Conservation (phyloP, 35 echinoderm and acorn worm species). For the Holothuria glaberrima region DNA sequence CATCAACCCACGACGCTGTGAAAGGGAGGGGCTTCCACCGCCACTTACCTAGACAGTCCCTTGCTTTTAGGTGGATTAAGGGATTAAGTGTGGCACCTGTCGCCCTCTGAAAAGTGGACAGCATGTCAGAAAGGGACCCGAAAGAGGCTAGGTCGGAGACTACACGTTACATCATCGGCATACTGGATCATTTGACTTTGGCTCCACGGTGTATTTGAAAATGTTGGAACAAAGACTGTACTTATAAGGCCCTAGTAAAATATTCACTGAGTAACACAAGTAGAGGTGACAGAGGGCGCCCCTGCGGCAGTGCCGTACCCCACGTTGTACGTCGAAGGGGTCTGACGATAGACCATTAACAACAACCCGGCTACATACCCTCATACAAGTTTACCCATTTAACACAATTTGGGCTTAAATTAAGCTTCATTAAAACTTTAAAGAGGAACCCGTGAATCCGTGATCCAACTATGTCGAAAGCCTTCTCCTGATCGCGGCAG, state of each 20-base stretch:
- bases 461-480: no score
- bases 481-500: no score
- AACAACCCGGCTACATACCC: neutral
- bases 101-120: constrained; percentile 3
- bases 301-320: neutral
- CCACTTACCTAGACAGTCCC: constrained; percentile 20
- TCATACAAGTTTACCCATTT: neutral
- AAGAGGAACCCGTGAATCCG: no score
- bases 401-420: no score
- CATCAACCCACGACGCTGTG: neutral
- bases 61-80: no score
- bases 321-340: neutral
- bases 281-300: neutral
- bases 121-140: neutral
- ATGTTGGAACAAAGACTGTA: neutral
- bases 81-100: neutral
- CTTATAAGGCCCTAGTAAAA: neutral
- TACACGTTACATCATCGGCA: constrained; percentile 1
- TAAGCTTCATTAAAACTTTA: neutral
- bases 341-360: neutral
- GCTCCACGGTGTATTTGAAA: neutral
- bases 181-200: constrained; percentile 4
- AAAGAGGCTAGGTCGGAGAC: neutral
- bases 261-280: neutral
- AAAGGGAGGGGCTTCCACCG: neutral